Percentiles rank a stretch among this genome's conserved stretches.
These are phyloP conservation scores for Cygnus buccinator DNA, from an alignment of 2,113 vertebrate species.

Conservation along the genomic window DNA sequence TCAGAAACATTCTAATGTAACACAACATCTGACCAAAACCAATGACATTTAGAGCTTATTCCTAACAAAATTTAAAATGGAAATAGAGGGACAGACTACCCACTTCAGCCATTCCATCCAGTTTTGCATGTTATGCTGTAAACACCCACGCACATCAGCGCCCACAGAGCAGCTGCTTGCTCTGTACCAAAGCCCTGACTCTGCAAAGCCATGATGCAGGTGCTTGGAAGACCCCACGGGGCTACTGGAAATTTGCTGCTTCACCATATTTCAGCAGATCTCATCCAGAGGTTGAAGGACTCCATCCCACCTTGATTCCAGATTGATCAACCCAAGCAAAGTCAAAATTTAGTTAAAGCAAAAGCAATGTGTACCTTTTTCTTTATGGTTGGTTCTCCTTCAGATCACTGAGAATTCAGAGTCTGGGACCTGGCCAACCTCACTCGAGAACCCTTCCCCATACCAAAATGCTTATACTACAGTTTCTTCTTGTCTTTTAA, in stretches of 20 bases:
- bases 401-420: neutral
- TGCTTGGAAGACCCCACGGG: neutral
- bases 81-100: neutral
- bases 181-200: neutral
- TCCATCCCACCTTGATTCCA: neutral
- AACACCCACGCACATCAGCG: neutral
- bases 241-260: neutral
- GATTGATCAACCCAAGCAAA: neutral
- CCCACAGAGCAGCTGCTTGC: neutral
- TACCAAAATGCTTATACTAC: neutral
- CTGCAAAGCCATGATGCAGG: accelerated
- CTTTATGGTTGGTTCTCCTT: neutral
- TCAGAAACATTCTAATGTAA: neutral
- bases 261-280: neutral
- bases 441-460: neutral
- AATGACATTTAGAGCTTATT: neutral
- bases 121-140: neutral
- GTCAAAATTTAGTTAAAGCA: neutral
- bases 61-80: neutral
- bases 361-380: neutral
- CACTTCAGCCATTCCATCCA: neutral
- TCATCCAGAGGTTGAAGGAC: neutral
- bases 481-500: neutral
- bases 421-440: neutral
- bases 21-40: neutral